These are phyloP conservation scores for Drosophila colorata DNA, from an alignment of 2,888 invertebrate genomes.

Conservation along the genomic window DNA sequence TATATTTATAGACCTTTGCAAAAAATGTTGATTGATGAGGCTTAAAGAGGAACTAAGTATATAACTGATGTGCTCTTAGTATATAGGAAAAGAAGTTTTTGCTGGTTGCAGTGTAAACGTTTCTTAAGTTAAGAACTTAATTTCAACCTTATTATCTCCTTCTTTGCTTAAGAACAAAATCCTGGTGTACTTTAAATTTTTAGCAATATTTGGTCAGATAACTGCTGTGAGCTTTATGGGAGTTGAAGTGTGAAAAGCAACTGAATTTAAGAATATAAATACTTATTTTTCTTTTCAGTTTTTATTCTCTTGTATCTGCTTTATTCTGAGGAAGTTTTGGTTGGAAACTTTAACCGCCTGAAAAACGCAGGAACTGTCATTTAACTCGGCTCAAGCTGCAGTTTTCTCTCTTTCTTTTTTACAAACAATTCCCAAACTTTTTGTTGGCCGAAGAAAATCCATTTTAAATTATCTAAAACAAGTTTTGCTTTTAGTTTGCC, in stretches of 20 bases:
- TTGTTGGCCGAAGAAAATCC: background rate
- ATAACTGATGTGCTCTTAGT: too few relatives aligned
- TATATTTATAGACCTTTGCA: background rate
- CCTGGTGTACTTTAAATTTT: background rate
- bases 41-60: background rate
- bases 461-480: constrained; percentile 8
- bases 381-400: background rate
- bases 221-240: background rate
- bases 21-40: background rate
- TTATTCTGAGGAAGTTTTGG: background rate
- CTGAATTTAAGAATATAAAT: background rate
- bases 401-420: background rate
- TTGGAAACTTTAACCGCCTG: background rate
- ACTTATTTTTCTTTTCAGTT: background rate
- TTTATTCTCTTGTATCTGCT: background rate
- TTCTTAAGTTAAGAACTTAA: background rate
- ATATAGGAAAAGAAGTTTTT: background rate
- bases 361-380: background rate
- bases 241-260: background rate
- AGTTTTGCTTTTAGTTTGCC: constrained; percentile 1
- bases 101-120: too few relatives aligned
- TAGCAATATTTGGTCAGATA: background rate
- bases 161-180: background rate
- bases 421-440: background rate
- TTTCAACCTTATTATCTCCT: background rate